Conservation (phyloP, 2,113 vertebrate genomes). For the Anoplopoma fimbria region DNA sequence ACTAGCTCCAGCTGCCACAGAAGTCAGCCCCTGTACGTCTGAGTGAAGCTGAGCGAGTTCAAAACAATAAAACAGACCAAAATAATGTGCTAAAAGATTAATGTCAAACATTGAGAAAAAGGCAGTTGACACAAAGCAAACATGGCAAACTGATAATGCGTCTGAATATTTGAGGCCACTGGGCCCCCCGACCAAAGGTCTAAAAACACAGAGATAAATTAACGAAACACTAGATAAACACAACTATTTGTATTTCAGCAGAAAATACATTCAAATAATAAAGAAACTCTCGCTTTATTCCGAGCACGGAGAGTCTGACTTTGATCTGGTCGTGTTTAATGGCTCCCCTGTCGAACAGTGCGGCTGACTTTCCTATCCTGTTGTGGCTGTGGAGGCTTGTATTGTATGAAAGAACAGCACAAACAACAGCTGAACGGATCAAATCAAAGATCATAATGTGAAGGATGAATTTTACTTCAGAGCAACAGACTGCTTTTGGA, state of each 20-base stretch:
- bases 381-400: slow-evolving; percentile 30
- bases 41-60: neutral
- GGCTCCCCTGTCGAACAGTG: slow-evolving; percentile 42
- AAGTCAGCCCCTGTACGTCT: neutral
- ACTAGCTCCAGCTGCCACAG: neutral
- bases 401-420: slow-evolving; percentile 32
- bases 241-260: slow-evolving; percentile 48
- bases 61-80: slow-evolving; percentile 20
- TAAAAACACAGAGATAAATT: slow-evolving; percentile 49
- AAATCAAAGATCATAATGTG: slow-evolving; percentile 42
- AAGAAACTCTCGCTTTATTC: slow-evolving; percentile 33
- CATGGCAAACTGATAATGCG: slow-evolving; percentile 35
- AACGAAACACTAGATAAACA: slow-evolving; percentile 55
- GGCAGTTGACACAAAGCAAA: slow-evolving; percentile 46
- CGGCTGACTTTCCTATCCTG: slow-evolving; percentile 43
- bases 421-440: slow-evolving; percentile 59
- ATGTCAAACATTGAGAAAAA: slow-evolving; percentile 37
- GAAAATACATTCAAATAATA: slow-evolving; percentile 45
- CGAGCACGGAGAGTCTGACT: slow-evolving; percentile 33
- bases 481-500: slow-evolving; percentile 20
- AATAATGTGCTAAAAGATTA: slow-evolving; percentile 35
- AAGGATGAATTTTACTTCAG: slow-evolving; percentile 20
- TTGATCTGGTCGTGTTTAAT: slow-evolving; percentile 58
- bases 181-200: neutral
- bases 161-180: slow-evolving; percentile 25